Evolutionary conservation across 2,888 invertebrate species (phyloP), one percentile per base, ranked within the genome.

Genomic region (Frankliniella intonsa): DNA sequence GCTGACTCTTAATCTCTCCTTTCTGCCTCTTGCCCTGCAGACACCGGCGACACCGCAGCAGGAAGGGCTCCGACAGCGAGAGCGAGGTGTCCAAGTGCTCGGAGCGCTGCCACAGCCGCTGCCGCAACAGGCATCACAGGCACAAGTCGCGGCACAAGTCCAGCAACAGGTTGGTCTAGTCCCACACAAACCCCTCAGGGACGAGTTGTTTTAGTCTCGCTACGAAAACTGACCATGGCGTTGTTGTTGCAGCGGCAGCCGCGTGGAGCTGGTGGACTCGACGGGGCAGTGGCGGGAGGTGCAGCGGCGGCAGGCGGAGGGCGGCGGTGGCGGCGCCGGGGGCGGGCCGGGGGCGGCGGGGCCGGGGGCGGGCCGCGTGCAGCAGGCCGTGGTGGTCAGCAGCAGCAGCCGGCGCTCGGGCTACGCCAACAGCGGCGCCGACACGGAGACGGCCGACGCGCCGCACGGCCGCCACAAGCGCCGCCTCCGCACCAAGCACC

Each of bases 201-300:
- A 11, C 2, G 7, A 55, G 17, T 55, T 55, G 55, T 14, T 17
- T n/a, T n/a, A n/a, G n/a, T n/a, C n/a, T n/a, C n/a, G n/a, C n/a
- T n/a, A n/a, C n/a, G 14, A 55, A 55, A 55, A 14, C 7, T 65
- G 3, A n/a, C 51, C 51, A 51, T 11, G 51, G 51, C 12, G 9
- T 3, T 65, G 8, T 69, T 9, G n/a, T 69, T 22, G n/a, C 69
- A 69, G 69, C 69, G 69, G 69, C 69, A 76, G 69, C 69, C 22
- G 69, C 11, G 25, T 25, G 84, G 95, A 95, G 88, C 90, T 96
- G 86, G 93, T 97, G 80, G 96, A 96, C 87, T 96, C 96, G 11
- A 95, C 94, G 85, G 92, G 93, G 82, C 96, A 96, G 88, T 97
- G 96, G 96, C 93, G 93, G 85, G 95, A 96, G 89, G 94, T 95